Percentiles rank a stretch among this genome's conserved stretches.
Conservation (phyloP, 2,888 invertebrate species). For the Eupithecia vulgata region DNA sequence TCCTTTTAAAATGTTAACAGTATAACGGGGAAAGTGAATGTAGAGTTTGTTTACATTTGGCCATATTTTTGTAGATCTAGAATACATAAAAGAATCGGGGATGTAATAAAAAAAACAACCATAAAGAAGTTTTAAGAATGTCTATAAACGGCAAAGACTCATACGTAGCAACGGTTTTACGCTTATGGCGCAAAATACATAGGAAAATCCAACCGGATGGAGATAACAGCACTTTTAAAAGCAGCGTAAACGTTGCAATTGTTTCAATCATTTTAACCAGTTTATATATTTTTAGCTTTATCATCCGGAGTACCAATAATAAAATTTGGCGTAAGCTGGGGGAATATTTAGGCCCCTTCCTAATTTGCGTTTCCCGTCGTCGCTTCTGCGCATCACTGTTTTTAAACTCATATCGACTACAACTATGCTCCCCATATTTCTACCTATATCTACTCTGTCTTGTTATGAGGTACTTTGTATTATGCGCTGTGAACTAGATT, state of each 20-base stretch:
- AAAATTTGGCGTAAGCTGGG: slow-evolving; percentile 19
- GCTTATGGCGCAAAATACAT: background rate
- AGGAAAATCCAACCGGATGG: slow-evolving; percentile 14
- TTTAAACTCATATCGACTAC: slow-evolving; percentile 21
- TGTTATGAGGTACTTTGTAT: slow-evolving; percentile 22
- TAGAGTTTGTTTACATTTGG: background rate
- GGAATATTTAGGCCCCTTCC: slow-evolving; percentile 33
- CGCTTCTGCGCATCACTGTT: slow-evolving; percentile 24
- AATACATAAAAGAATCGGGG: background rate
- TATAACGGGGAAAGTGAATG: slow-evolving; percentile 10
- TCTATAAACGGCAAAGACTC: background rate
- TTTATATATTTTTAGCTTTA: background rate
- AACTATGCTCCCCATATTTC: background rate
- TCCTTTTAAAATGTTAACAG: slow-evolving; percentile 16
- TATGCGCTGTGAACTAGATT: slow-evolving; percentile 31
- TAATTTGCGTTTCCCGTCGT: slow-evolving; percentile 31
- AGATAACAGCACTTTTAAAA: slow-evolving; percentile 18
- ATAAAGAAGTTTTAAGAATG: background rate
- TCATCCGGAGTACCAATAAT: background rate
- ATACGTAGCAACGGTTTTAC: background rate
- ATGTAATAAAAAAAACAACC: background rate
- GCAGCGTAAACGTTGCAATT: background rate
- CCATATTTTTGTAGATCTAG: background rate
- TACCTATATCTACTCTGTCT: slow-evolving; percentile 5
- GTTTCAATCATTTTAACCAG: background rate